A percentile compares a stretch with the other conserved stretches of the same genome.
Conservation (phyloP, 2,797 vertebrate species). For the Molossus alvarezi region DNA sequence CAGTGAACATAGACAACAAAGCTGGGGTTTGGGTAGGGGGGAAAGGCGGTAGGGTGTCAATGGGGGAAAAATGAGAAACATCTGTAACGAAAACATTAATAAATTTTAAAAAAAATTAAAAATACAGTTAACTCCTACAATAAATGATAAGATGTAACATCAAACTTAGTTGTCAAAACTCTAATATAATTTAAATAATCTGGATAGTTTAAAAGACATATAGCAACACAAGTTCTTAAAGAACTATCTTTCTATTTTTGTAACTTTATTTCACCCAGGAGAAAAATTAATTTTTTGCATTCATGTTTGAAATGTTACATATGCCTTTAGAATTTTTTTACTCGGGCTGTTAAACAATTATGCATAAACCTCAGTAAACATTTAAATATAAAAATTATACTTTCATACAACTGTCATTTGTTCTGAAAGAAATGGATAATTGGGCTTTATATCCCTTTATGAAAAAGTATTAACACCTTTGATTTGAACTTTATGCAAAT, state of each 20-base stretch:
- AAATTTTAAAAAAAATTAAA: too few relatives aligned
- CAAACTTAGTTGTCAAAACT: not conserved
- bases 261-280: not conserved
- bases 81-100: too few relatives aligned
- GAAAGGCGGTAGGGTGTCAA: too few relatives aligned
- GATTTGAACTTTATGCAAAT: slow-evolving; percentile 41
- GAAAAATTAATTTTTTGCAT: slow-evolving; percentile 31
- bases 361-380: slow-evolving; percentile 38
- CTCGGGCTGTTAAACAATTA: slow-evolving; percentile 30
- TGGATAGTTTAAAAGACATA: not conserved
- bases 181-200: slow-evolving; percentile 56
- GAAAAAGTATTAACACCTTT: slow-evolving; percentile 33
- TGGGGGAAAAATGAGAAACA: too few relatives aligned
- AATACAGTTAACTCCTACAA: not conserved
- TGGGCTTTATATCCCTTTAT: not conserved
- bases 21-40: too few relatives aligned
- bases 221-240: slow-evolving; percentile 49
- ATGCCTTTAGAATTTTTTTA: slow-evolving; percentile 35
- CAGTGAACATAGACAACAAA: too few relatives aligned
- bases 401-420: not conserved
- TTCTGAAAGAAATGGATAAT: slow-evolving; percentile 28
- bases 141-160: not conserved
- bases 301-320: slow-evolving; percentile 62
- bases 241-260: not conserved
- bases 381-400: slow-evolving; percentile 31